Percentiles rank a stretch among this genome's conserved stretches.
phyloP scores from a whole-genome alignment of 1,140 invertebrate species.

The Drosophila truncata region DNA sequence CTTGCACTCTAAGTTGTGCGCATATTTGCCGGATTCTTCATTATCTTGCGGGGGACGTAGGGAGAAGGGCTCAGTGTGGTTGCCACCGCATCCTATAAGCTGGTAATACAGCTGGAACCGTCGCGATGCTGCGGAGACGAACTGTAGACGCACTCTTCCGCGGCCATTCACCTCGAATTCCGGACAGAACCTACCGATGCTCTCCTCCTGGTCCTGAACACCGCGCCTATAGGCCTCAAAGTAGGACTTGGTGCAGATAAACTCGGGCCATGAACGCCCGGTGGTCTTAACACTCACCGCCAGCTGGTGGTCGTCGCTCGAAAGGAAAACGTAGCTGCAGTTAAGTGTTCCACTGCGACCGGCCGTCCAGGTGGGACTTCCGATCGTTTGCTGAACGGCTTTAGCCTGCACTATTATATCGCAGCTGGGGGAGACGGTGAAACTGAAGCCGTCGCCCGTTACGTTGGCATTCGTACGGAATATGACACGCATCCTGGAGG shows the following conservation, averaged over 20 bases:
- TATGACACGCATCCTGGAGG: constrained; percentile 88
- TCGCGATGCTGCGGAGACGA: constrained; percentile 45
- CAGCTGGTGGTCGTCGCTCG: constrained; percentile 37
- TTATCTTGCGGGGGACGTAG: constrained; percentile 70
- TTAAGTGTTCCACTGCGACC: neutral
- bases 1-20: constrained; percentile 88
- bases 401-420: constrained; percentile 88
- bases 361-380: neutral
- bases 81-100: constrained; percentile 86
- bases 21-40: constrained; percentile 50
- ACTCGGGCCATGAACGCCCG: neutral
- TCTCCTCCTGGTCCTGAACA: constrained; percentile 9
- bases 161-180: constrained; percentile 60
- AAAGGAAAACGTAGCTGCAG: constrained; percentile 46
- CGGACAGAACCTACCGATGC: constrained; percentile 42
- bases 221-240: constrained; percentile 37
- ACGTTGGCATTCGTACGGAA: constrained; percentile 89
- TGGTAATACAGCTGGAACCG: constrained; percentile 86
- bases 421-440: constrained; percentile 88
- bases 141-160: constrained; percentile 46
- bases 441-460: constrained; percentile 90
- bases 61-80: constrained; percentile 85
- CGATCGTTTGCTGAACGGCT: constrained; percentile 81
- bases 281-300: constrained; percentile 36
- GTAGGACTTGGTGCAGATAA: neutral